Evolutionary conservation across 2,113 vertebrate species (phyloP).

Genomic region (Sigmodon hispidus): DNA sequence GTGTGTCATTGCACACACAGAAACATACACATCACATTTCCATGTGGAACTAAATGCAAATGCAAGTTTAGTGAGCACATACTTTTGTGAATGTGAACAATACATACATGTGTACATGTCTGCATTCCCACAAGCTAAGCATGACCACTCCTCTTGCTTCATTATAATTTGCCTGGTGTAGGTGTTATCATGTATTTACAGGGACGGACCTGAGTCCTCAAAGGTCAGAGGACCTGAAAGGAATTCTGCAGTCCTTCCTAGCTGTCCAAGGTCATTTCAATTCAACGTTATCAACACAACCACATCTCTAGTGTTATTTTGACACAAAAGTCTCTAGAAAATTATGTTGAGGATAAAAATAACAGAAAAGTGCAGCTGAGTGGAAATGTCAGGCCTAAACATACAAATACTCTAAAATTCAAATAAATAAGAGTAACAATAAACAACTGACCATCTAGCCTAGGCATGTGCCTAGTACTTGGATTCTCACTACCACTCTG

Average conservation of each 20-base stretch:
- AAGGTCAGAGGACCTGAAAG: not conserved
- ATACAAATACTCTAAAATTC: not conserved
- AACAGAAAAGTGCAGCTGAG: not conserved
- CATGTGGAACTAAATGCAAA: not conserved
- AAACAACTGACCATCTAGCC: rapidly evolving
- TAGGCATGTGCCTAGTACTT: rapidly evolving
- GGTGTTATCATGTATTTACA: rapidly evolving
- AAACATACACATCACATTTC: not conserved
- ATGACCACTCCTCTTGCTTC: not conserved
- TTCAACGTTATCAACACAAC: not conserved
- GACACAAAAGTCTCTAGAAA: not conserved
- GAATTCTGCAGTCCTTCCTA: too few species aligned
- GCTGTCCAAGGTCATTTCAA: not conserved
- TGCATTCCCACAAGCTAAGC: not conserved
- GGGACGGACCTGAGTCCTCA: not conserved
- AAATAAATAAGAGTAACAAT: not conserved
- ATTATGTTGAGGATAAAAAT: not conserved
- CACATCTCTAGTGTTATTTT: not conserved
- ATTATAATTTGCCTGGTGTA: not conserved
- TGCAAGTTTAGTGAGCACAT: not conserved
- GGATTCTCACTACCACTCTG: not conserved
- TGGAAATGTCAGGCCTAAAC: not conserved
- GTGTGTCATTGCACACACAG: too few species aligned
- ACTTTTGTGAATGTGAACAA: not conserved
- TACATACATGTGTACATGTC: not conserved